Evolutionary conservation across 2,888 invertebrate genomes (phyloP), one percentile per base, ranked within the genome.

Genomic region (Macrophya alboannulata): DNA sequence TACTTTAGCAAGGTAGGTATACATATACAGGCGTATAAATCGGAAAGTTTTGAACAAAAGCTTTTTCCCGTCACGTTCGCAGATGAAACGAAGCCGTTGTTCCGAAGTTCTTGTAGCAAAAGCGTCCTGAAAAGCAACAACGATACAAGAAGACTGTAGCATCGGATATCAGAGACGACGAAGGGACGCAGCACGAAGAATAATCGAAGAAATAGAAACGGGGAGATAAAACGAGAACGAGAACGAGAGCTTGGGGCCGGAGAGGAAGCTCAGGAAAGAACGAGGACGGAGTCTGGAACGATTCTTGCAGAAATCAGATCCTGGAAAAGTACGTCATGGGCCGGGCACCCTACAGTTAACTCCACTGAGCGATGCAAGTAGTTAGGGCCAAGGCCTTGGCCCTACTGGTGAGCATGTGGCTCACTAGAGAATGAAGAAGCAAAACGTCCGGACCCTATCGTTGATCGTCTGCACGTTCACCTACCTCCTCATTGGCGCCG

Each of bases 401-500:
- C 93, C 93, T 92, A 92, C 93, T 93, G 93, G 93, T 93, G 95
- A 95, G 95, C 94, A 95, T 95, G 95, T 95, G 94, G 95, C 95
- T 95, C 95, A 94, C 95, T 96, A 96, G 95, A 96, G 96, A 96
- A 99, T 99, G 99, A 99, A 99, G 98, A 99, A 99, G 96, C 99
- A 99, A 97, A 99, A 99, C 97, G 99, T 99, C 95, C 98, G 99
- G 96, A 99, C 99, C 95, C 96, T 99, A 96, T 99, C 99, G 93
- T 97, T 99, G 95, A 99, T 99, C 95, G 99, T 99, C 96, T 99
- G 99, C 96, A 99, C 99, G 95, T 99, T 99, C 96, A 99, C 99
- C 92, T 99, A 99, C 95, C 96, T 99, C 94, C 96, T 99, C 92
- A 97, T 99, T 90, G 99, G 99, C 94, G 99, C 99, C 89, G 99